Conservation (phyloP, 2,797 vertebrate species). For the Rhinatrema bivittatum region DNA sequence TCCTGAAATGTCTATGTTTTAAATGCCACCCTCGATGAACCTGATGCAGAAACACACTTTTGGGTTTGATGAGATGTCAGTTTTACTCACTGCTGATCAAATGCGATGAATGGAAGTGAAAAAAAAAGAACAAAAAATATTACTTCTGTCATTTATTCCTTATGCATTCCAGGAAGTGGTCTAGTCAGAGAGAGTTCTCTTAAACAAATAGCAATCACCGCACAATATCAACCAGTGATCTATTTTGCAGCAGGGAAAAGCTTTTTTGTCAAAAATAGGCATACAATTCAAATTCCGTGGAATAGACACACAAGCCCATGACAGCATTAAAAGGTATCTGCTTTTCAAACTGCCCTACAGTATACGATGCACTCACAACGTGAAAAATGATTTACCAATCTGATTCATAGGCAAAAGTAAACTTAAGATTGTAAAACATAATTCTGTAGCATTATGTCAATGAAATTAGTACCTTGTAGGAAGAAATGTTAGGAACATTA, state of each 20-base stretch:
- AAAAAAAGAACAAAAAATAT: conserved; percentile 62
- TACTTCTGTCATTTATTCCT: conserved; percentile 54
- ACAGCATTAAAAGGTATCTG: conserved; percentile 17
- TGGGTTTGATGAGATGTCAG: conserved; percentile 67
- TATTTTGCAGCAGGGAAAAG: conserved; percentile 23
- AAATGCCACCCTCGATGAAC: conserved; percentile 65
- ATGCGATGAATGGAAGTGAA: conserved; percentile 65
- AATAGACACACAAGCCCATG: no score
- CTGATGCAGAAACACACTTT: conserved; percentile 47
- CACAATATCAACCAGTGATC: conserved; percentile 43
- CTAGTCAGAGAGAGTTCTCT: conserved; percentile 48
- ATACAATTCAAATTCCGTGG: conserved; percentile 33
- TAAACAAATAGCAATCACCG: conserved; percentile 56
- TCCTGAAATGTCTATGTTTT: conserved; percentile 56
- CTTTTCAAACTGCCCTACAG: background rate
- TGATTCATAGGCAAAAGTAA: no score
- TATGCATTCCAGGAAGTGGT: conserved; percentile 50
- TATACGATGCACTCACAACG: no score
- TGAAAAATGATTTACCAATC: no score
- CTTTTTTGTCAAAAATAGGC: conserved; percentile 25
- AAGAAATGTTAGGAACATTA: no score
- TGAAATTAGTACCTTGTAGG: no score
- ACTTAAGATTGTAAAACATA: no score
- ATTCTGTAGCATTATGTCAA: no score
- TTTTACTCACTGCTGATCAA: conserved; percentile 66